Evolutionary conservation across 2,797 vertebrate species (phyloP).

Genomic region (Enteromius anoplus): DNA sequence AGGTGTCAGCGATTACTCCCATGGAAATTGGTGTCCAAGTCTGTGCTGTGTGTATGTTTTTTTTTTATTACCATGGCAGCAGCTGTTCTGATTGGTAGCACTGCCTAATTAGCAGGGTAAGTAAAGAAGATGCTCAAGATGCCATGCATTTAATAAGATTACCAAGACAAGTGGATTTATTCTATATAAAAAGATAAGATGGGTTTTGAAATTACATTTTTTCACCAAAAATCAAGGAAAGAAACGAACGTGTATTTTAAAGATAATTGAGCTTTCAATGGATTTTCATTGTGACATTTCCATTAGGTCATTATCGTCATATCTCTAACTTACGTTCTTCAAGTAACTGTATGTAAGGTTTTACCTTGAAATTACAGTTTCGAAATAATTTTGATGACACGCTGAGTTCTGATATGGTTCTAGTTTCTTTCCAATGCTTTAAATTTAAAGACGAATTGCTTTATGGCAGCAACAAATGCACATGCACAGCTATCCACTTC

Average conservation of each 20-base stretch:
- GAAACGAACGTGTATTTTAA: not conserved
- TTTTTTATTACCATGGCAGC: constrained; percentile 67
- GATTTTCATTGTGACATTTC: not conserved
- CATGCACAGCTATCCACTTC: not conserved
- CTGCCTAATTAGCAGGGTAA: constrained; percentile 60
- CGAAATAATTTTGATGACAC: not conserved
- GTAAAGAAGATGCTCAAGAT: constrained; percentile 40
- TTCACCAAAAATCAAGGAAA: not conserved
- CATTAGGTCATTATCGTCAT: not conserved
- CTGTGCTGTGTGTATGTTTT: constrained; percentile 61
- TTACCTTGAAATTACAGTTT: not conserved
- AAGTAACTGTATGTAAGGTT: not conserved
- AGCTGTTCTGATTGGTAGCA: constrained; percentile 67
- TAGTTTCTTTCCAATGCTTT: not conserved
- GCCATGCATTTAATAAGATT: constrained; percentile 41
- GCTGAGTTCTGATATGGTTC: not conserved
- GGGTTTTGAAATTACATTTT: not conserved
- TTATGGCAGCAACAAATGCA: not conserved
- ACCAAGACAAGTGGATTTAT: not conserved
- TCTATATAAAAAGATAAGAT: not conserved
- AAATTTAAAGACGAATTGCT: not conserved
- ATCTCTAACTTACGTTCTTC: not conserved
- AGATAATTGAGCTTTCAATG: not conserved
- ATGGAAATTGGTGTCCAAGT: constrained; percentile 62
- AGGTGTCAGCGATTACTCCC: constrained; percentile 66